Conservation (phyloP, 2,888 invertebrate genomes). For the Plagiodera versicolora region DNA sequence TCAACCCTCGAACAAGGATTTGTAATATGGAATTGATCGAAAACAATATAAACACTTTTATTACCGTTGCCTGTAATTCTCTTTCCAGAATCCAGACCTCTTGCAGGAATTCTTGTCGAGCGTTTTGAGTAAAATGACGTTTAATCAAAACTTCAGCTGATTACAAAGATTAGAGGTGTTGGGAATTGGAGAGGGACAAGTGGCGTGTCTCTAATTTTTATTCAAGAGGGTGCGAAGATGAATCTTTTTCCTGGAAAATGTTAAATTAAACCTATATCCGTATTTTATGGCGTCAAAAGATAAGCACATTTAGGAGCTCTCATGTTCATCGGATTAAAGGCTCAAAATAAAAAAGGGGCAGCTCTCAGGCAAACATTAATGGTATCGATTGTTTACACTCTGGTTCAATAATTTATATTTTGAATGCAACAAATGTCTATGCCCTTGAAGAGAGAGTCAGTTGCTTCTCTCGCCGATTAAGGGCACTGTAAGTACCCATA, state of each 20-base stretch:
- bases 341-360: background rate
- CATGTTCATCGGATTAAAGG: background rate
- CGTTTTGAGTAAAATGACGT: slow-evolving; percentile 10
- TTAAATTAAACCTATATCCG: background rate
- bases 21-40: too few relatives aligned
- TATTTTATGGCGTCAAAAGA: background rate
- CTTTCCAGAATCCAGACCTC: too few relatives aligned
- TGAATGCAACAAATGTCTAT: too few relatives aligned
- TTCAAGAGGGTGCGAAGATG: slow-evolving; percentile 1
- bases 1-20: too few relatives aligned
- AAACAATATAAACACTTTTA: too few relatives aligned
- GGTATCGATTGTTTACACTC: too few relatives aligned
- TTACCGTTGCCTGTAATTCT: too few relatives aligned
- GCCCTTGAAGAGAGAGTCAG: too few relatives aligned
- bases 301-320: background rate
- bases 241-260: background rate
- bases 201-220: background rate
- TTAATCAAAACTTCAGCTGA: slow-evolving; percentile 19
- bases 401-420: too few relatives aligned
- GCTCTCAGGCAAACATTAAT: too few relatives aligned
- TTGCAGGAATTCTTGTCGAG: slow-evolving; percentile 1
- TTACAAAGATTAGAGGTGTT: slow-evolving; percentile 13
- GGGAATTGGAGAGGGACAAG: slow-evolving; percentile 6
- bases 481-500: background rate
- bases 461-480: too few relatives aligned